Evolutionary conservation across 2,888 invertebrate species (phyloP), one percentile per base, ranked within the genome.

Genomic region (Meta bourneti): DNA sequence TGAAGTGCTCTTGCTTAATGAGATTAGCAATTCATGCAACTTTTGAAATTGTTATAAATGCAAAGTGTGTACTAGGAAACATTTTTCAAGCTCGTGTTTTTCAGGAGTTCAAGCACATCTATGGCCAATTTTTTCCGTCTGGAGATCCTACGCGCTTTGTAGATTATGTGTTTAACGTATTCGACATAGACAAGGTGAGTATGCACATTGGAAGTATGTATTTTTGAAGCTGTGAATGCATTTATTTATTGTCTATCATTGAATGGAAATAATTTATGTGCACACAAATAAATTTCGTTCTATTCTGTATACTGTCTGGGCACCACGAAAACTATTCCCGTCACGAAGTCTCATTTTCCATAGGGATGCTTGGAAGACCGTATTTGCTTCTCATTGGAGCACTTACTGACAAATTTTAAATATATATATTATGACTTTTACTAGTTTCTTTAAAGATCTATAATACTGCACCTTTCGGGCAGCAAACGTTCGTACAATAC

Each of bases 111-210:
- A 93, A 92, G 48, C 90, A 93, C 77, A 93, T 93, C 20, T 93
- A 93, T 72, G 93, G 93, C 1, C 93, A 93, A 61, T 93, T 93
- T 78, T 93, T 93, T 51, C 93, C 93, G 1, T 71, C 93, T 19
- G 92, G 92, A 71, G 93, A 93, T 81, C 89, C 93, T 16, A 90
- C 90, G 9, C 91, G 93, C 54, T 93, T 93, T 80, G 93, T 93
- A 48, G 93, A 93, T 61, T 93, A 93, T 75, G 93, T 93, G 8
- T 93, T 93, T 82, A 93, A 93, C 69, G 93, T 93, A 20, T 93
- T 93, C 79, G 93, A 93, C 49, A 91, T 92, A 7, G 93, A 93
- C 61, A 93, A 93, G 84, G 93, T 93, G 72, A 83, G 78, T 19
- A 11, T 9, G 8, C 48, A 7, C 11, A 7, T 48, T 9, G 11